Evolutionary conservation across 2,888 invertebrate genomes (phyloP).

Genomic region (Synergus itoensis): DNA sequence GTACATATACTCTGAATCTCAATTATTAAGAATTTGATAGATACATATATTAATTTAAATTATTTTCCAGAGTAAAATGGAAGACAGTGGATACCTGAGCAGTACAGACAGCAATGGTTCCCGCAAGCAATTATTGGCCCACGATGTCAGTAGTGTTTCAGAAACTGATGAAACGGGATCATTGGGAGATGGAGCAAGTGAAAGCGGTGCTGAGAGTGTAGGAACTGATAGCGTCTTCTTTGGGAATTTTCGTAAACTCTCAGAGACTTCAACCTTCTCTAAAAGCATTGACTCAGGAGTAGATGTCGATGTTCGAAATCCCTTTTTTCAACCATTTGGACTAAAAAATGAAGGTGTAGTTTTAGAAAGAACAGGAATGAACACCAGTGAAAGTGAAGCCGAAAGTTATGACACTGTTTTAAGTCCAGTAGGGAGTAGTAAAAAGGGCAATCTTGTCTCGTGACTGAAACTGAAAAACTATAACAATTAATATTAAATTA

Average conservation of each 20-base stretch:
- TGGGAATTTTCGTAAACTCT: conserved; percentile 83
- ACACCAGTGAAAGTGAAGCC: conserved; percentile 78
- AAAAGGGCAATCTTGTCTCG: conserved; percentile 42
- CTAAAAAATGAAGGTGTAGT: conserved; percentile 51
- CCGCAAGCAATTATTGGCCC: conserved; percentile 65
- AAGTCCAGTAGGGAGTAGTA: conserved; percentile 64
- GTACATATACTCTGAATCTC: too few species aligned
- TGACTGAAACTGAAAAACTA: not conserved
- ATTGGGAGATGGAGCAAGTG: conserved; percentile 89
- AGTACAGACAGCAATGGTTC: conserved; percentile 87
- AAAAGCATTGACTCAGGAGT: conserved; percentile 70
- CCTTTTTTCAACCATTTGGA: conserved; percentile 56
- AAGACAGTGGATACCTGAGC: conserved; percentile 90
- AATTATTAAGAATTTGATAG: too few species aligned
- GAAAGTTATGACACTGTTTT: conserved; percentile 79
- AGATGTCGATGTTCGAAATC: conserved; percentile 59
- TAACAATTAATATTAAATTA: not conserved
- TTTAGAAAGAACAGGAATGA: conserved; percentile 64
- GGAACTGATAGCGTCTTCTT: conserved; percentile 93
- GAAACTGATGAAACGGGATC: conserved; percentile 91
- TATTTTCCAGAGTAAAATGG: conserved; percentile 55
- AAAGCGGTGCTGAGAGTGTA: conserved; percentile 92
- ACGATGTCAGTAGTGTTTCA: conserved; percentile 80
- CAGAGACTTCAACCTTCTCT: conserved; percentile 62
- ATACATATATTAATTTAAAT: not conserved